These are phyloP conservation scores for Amphiprion clarkii DNA, from an alignment of 2,797 vertebrate genomes.

Conservation along the genomic window DNA sequence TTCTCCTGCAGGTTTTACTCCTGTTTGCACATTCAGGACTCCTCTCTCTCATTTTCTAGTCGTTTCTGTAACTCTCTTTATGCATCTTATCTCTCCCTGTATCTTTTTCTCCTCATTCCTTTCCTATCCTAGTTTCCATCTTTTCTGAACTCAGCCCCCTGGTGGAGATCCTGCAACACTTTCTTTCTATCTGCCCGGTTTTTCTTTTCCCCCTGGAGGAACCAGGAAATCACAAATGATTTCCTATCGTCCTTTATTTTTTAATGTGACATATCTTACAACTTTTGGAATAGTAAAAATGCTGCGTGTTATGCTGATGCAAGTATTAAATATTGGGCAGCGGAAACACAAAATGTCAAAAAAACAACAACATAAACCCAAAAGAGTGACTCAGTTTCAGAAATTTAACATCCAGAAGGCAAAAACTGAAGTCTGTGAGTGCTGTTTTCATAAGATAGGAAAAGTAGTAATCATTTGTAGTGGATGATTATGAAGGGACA, in stretches of 20 bases:
- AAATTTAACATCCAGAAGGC: background rate
- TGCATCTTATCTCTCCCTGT: background rate
- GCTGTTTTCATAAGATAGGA: too few relatives aligned
- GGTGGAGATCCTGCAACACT: slow-evolving; percentile 44
- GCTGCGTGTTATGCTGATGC: background rate
- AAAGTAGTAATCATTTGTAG: too few relatives aligned
- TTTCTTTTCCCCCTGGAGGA: slow-evolving; percentile 24
- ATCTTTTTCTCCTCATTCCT: background rate
- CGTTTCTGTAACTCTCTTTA: background rate
- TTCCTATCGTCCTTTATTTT: background rate
- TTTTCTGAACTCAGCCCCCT: slow-evolving; percentile 57
- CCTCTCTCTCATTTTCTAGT: background rate
- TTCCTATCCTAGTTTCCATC: background rate
- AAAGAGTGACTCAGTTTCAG: too few relatives aligned
- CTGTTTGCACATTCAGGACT: background rate
- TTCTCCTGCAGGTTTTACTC: background rate
- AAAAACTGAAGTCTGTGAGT: too few relatives aligned
- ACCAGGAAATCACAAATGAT: slow-evolving; percentile 46
- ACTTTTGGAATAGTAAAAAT: background rate
- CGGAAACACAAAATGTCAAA: background rate
- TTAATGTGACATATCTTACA: background rate
- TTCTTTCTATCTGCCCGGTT: background rate
- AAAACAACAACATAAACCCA: background rate
- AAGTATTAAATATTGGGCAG: too few relatives aligned
- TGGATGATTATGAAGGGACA: too few relatives aligned